These are phyloP conservation scores for Thripadectes ignobilis DNA, from an alignment of 2,797 vertebrate species.

Conservation along the genomic window DNA sequence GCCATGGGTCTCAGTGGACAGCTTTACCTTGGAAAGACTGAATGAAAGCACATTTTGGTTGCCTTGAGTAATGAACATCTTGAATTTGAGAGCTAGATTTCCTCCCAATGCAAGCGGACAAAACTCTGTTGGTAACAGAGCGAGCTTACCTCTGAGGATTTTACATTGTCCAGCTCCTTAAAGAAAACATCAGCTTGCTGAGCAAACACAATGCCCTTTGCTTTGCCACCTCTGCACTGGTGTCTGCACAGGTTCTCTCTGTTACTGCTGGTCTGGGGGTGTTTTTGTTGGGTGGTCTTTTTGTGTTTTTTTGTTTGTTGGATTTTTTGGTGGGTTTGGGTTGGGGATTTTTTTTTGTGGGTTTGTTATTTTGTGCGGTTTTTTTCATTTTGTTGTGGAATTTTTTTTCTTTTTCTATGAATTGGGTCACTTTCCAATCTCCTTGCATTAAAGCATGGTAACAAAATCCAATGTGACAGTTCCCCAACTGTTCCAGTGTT, in stretches of 20 bases:
- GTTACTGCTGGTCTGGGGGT: not conserved
- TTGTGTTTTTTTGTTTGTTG: not conserved
- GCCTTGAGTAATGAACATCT: not conserved
- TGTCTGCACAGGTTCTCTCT: not conserved
- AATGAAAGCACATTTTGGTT: not conserved
- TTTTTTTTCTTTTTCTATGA: not conserved
- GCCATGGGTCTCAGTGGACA: not conserved
- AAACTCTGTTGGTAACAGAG: not conserved
- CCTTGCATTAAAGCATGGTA: not conserved
- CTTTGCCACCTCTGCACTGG: not conserved
- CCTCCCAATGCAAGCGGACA: not conserved
- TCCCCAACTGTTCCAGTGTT: not conserved
- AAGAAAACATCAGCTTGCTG: not conserved
- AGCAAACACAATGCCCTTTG: not conserved
- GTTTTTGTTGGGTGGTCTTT: not conserved
- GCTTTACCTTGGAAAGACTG: not conserved
- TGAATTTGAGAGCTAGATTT: not conserved
- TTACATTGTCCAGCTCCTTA: not conserved
- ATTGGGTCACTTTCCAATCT: constrained; percentile 12
- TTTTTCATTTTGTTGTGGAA: not conserved
- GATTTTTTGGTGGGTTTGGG: not conserved
- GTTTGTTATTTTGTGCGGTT: too few relatives aligned
- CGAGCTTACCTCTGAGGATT: not conserved
- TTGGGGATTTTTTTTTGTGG: too few relatives aligned
- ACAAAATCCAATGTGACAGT: constrained; percentile 3